Conservation (phyloP, 92 coral and sea anemone species). For the Actinernus sp. region DNA sequence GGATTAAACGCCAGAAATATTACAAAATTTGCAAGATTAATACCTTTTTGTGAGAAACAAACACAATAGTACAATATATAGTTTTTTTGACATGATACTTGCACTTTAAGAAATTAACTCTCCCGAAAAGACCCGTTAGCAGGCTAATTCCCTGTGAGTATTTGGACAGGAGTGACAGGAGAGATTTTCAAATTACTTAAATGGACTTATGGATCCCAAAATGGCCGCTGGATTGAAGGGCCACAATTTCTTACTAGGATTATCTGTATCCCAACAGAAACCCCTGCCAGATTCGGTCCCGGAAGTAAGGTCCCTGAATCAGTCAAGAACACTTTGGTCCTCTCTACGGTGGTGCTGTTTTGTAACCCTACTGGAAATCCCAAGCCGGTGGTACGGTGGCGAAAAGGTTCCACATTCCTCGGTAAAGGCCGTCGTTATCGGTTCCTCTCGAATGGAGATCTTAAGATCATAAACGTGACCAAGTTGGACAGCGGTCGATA, state of each 20-base stretch:
- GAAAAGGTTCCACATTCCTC: slow-evolving; percentile 38
- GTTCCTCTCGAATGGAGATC: slow-evolving; percentile 73
- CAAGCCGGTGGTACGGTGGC: slow-evolving; percentile 83
- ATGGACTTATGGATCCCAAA: no score
- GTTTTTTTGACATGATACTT: no score
- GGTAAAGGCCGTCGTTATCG: slow-evolving; percentile 35
- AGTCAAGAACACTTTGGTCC: slow-evolving; percentile 63
- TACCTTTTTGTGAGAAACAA: no score
- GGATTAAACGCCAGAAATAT: no score
- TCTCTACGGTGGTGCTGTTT: slow-evolving; percentile 58
- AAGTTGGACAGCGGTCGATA: slow-evolving; percentile 76
- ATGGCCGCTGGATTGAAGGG: no score
- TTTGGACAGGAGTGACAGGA: no score
- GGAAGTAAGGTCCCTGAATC: slow-evolving; percentile 76
- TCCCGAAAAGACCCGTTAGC: no score
- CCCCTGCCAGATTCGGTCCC: slow-evolving; percentile 85
- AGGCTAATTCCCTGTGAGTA: no score
- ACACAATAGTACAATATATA: no score
- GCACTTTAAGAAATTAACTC: no score
- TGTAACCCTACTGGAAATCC: slow-evolving; percentile 92
- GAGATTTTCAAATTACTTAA: no score
- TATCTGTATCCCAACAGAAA: slow-evolving; percentile 40
- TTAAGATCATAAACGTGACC: slow-evolving; percentile 72
- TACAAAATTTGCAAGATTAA: no score
- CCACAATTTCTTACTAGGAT: neutral